phyloP scores from a whole-genome alignment of 2,888 invertebrate species.

The Cryptosula pallasiana region DNA sequence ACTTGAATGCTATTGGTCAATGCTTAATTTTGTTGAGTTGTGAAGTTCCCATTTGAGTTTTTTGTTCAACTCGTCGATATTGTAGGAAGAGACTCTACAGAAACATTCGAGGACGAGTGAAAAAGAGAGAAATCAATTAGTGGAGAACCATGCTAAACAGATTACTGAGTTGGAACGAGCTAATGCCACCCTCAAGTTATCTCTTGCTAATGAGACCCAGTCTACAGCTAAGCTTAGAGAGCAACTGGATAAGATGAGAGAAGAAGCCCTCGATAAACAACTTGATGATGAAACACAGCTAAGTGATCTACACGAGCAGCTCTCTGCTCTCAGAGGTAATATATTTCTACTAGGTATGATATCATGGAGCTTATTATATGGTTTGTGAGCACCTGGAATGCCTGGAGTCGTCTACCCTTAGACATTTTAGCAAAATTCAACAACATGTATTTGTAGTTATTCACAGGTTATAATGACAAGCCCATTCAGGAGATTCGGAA shows the following conservation, averaged over 20 bases:
- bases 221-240: background rate
- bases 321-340: slow-evolving; percentile 13
- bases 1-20: no score
- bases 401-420: no score
- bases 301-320: slow-evolving; percentile 18
- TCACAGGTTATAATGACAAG: no score
- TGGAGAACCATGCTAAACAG: background rate
- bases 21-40: no score
- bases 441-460: no score
- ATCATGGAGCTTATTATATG: no score
- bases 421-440: no score
- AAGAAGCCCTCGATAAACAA: slow-evolving; percentile 18
- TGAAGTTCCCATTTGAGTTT: no score
- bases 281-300: slow-evolving; percentile 13
- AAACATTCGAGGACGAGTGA: background rate
- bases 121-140: background rate
- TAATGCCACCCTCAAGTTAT: background rate
- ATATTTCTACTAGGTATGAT: no score
- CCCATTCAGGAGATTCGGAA: no score
- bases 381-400: no score
- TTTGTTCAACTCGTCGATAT: background rate
- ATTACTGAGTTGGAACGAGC: background rate
- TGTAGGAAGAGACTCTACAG: background rate
- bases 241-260: background rate
- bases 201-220: slow-evolving; percentile 1